Base-by-base conservation (phyloP, 1,140 invertebrate species). In the Acromyrmex echinatior region DNA sequence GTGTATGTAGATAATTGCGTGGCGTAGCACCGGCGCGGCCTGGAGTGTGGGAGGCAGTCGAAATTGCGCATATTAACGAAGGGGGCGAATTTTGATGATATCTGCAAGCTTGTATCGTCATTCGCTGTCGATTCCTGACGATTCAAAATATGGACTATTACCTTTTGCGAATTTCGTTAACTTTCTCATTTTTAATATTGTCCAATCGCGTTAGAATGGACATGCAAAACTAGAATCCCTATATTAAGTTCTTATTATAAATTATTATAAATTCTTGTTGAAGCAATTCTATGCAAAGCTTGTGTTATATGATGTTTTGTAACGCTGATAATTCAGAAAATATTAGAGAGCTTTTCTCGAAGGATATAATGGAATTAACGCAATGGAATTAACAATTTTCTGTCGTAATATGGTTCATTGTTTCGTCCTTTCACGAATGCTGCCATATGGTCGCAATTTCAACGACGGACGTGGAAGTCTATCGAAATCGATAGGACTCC, bases 61-160 rank as follows among this genome's bases (percentile, higher is more conserved):
- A 91, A 91, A 91, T 91, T 91, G 89, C 90, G 89, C 89, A 91
- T 91, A 91, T 90, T 90, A 91, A 91, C 90, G 86, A 91, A 79
- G 39, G 77, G 16, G 51, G 21, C 87, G 82, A 79, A 79, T 51
- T 73, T 82, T 80, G 88, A 90, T 90, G 87, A 82, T 89, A 90
- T 90, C 88, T 90, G 58, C 77, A 89, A 76, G 77, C 77, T 49
- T 39, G 35, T 39, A 18, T 62, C 56, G 70, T 53, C 51, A 5
- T 56, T 82, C 45, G 58, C 88, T 87, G 88, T 81, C 88, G 80
- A 90, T 89, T 82, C 65, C 77, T 82, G 86, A 89, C 88, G 28
- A 51, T 21, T 80, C n/a, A 51, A 56, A 31, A 70, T 14, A n/a
- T 21, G 10, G 16, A 39, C 16, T 28, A 9, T 45, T 45, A 45